These are phyloP conservation scores for Cephalopterus ornatus DNA, from an alignment of 2,113 vertebrate species.

Conservation along the genomic window DNA sequence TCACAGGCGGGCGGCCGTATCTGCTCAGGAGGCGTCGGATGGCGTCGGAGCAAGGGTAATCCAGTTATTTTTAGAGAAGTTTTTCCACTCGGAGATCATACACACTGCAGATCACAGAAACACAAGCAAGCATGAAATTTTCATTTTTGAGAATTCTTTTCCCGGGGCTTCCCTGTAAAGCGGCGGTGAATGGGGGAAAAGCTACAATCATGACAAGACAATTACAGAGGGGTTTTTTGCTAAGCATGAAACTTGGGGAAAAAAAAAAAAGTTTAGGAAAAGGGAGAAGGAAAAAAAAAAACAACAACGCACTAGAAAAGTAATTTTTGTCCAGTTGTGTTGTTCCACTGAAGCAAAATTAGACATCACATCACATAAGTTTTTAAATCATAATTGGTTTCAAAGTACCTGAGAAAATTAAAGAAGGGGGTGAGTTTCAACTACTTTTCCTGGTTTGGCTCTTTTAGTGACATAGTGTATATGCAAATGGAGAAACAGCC, in stretches of 20 bases:
- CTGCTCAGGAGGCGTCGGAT: conserved; percentile 77
- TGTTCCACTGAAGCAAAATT: conserved; percentile 22
- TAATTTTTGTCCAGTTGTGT: neutral
- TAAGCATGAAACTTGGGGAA: conserved; percentile 46
- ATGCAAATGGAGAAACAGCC: conserved; percentile 41
- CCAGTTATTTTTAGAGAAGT: conserved; percentile 84
- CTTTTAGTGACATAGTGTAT: neutral
- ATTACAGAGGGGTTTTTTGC: conserved; percentile 58
- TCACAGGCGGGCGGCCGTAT: conserved; percentile 73
- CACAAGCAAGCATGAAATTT: conserved; percentile 85
- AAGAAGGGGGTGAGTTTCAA: neutral
- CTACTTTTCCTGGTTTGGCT: neutral
- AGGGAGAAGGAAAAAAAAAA: neutral
- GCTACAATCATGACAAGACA: conserved; percentile 71
- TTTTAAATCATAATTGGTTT: neutral
- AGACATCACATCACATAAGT: neutral
- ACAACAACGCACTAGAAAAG: neutral
- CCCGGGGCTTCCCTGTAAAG: conserved; percentile 73
- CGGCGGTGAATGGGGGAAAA: conserved; percentile 54
- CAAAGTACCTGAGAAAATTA: neutral
- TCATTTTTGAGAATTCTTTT: conserved; percentile 79
- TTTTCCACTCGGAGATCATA: conserved; percentile 83
- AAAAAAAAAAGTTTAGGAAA: neutral
- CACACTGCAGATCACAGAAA: conserved; percentile 83
- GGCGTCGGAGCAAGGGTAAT: conserved; percentile 78